phyloP scores from a whole-genome alignment of 2,888 invertebrate genomes.

The Chloroclystis v-ata region DNA sequence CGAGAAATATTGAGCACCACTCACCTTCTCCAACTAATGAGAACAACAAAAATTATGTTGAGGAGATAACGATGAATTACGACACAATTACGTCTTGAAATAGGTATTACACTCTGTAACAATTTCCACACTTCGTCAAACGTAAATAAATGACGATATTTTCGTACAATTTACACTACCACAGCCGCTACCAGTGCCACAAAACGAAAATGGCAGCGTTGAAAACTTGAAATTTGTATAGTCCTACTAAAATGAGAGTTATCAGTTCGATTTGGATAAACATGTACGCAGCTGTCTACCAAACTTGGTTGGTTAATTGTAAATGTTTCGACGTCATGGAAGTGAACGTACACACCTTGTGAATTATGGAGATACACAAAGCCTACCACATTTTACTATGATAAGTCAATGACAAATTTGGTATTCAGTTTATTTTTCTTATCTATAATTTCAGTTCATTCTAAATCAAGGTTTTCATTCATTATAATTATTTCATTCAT shows the following conservation, averaged over 20 bases:
- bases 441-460: too few species aligned
- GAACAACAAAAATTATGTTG: slow-evolving; percentile 57
- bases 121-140: slow-evolving; percentile 41
- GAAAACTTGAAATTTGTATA: slow-evolving; percentile 49
- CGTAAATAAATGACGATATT: slow-evolving; percentile 46
- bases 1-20: slow-evolving; percentile 43
- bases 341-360: slow-evolving; percentile 3
- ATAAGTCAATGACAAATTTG: too few species aligned
- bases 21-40: slow-evolving; percentile 69
- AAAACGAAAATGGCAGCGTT: slow-evolving; percentile 78
- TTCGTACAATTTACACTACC: slow-evolving; percentile 50
- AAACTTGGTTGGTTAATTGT: slow-evolving; percentile 31
- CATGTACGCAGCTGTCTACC: slow-evolving; percentile 15
- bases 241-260: slow-evolving; percentile 27
- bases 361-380: too few species aligned
- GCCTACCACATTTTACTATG: too few species aligned
- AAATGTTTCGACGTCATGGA: slow-evolving; percentile 16
- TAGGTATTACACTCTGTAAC: slow-evolving; percentile 43
- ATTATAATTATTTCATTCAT: too few species aligned
- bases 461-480: too few species aligned
- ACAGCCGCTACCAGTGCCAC: slow-evolving; percentile 72
- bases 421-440: too few species aligned
- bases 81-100: slow-evolving; percentile 38
- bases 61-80: slow-evolving; percentile 43
- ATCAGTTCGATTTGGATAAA: slow-evolving; percentile 3